A percentile compares a stretch with the other conserved stretches of the same genome.
phyloP scores from a whole-genome alignment of 2,113 vertebrate species.

The Ophiodon elongatus region DNA sequence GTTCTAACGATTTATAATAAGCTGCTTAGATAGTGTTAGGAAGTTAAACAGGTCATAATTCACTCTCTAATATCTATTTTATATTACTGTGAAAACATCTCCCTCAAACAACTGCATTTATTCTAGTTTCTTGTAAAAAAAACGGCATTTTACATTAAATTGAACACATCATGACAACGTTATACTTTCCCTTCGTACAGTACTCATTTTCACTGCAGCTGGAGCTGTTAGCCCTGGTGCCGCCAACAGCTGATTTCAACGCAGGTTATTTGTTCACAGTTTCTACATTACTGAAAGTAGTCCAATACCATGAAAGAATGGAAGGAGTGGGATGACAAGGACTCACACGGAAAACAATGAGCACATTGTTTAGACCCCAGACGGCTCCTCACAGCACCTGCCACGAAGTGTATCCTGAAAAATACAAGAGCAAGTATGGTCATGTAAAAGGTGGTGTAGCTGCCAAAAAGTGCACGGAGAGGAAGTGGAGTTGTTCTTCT shows the following conservation, averaged over 20 bases:
- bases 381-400: constrained; percentile 3
- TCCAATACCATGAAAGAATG: constrained; percentile 15
- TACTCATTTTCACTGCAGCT: neutral
- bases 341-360: neutral
- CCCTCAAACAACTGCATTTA: neutral
- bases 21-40: neutral
- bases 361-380: constrained; percentile 27
- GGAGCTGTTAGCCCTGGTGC: neutral
- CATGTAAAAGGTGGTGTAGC: constrained; percentile 37
- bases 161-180: neutral
- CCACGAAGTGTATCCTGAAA: constrained; percentile 10
- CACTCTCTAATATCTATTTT: neutral
- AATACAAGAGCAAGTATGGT: constrained; percentile 33
- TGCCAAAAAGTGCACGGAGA: constrained; percentile 46
- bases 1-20: neutral
- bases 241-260: neutral
- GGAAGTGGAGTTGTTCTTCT: constrained; percentile 46
- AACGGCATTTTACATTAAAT: neutral
- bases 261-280: neutral
- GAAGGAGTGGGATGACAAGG: neutral
- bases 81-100: neutral
- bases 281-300: neutral
- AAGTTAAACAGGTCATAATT: too few relatives aligned
- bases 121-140: neutral
- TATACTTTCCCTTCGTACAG: neutral